A percentile compares a stretch with the other conserved stretches of the same genome.
Evolutionary conservation across 2,797 vertebrate species (phyloP).

Genomic region (Chloroceryle inda): DNA sequence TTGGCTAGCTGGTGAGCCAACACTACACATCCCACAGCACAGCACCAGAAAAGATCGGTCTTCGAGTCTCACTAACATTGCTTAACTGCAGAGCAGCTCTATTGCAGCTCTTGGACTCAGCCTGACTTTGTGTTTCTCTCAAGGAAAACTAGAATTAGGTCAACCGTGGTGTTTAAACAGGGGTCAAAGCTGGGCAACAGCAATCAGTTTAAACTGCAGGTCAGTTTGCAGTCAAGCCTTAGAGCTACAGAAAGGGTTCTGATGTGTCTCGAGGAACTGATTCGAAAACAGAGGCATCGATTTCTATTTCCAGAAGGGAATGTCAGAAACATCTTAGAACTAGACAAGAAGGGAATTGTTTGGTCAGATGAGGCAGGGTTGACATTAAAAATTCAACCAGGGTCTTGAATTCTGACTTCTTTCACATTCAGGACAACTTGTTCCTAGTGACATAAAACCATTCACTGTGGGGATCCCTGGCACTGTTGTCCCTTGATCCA

Average conservation of each 20-base stretch:
- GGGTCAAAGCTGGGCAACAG: not conserved
- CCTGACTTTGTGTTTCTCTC: not conserved
- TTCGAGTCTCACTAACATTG: not conserved
- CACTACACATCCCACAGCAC: not conserved
- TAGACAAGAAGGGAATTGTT: not conserved
- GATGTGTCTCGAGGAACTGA: not conserved
- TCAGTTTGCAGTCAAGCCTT: not conserved
- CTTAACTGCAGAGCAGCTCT: not conserved
- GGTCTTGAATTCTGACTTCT: not conserved
- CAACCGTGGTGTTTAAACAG: not conserved
- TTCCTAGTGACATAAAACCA: not conserved
- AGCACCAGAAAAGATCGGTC: not conserved
- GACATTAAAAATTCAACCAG: not conserved
- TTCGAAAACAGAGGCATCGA: not conserved
- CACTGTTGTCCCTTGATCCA: not conserved
- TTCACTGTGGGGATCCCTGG: not conserved
- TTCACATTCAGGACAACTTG: not conserved
- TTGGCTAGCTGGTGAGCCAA: not conserved
- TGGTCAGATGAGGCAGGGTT: not conserved
- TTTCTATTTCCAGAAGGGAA: not conserved
- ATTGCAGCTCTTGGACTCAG: not conserved
- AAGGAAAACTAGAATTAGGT: not conserved
- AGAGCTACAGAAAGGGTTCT: not conserved
- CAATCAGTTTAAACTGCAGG: not conserved
- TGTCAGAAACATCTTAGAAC: not conserved